Base-by-base conservation (phyloP, 2,113 vertebrate species). In the Xenopus borealis region DNA sequence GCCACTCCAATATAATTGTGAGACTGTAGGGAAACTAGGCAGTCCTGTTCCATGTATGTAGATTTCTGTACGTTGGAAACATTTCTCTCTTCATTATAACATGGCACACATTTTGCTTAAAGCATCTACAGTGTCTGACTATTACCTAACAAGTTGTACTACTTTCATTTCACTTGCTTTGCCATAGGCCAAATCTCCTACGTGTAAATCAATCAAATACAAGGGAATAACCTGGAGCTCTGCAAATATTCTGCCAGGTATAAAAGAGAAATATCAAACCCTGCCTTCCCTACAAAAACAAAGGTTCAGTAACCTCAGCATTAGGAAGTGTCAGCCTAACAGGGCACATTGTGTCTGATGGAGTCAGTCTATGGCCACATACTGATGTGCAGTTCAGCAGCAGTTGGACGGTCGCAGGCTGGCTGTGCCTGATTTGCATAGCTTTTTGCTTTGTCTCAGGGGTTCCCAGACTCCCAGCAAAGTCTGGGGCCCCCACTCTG, bases 151-250 rank as follows among this genome's bases (percentile, higher is more conserved):
- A 84, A 3, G 92, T 91, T 94, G 95, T 97, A 91, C 89, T 95
- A 86, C 95, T 93, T 91, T 94, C 96, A 98, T 99, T 93, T 95
- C 96, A 98, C 94, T 88, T 93, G 94, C 95, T 98, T 91, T 89
- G 86, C 94, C 95, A 95, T 93, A 94, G 94, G 96, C 93, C 85
- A 95, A 95, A 94, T 94, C 95, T 95, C 93, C 94, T 92, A 88
- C 91, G 88, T 94, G 93, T 95, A 93, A 91, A 88, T 93, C 93
- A 83, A 93, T 92, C 90, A 89, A 40, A 91, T 88, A 90, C 94
- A 95, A 93, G 93, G 93, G 91, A 89, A 92, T 94, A 95, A 94
- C 92, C 90, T 94, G 97, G 96, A 96, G 94, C 94, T 94, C 87
- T 88, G 94, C 93, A 98, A 99, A 97, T 86, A 83, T 44, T 53